These are phyloP conservation scores for Clarias platycephalus DNA, from an alignment of 2,797 vertebrate genomes.

Conservation along the genomic window DNA sequence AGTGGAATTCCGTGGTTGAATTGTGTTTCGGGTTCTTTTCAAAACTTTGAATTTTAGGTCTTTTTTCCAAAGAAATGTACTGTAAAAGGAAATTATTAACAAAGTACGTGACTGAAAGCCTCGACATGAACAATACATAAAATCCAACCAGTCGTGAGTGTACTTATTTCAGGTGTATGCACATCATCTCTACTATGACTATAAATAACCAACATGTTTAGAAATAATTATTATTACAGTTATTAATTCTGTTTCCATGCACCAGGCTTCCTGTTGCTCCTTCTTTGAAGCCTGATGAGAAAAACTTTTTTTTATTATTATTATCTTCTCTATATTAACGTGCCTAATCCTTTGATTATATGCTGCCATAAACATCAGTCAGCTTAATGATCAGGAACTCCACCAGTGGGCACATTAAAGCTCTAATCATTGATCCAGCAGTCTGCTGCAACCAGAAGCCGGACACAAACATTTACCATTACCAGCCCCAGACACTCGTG, in stretches of 20 bases:
- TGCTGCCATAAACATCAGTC: constrained; percentile 75
- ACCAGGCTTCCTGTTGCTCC: background rate
- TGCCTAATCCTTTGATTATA: constrained; percentile 67
- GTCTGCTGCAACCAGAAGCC: constrained; percentile 51
- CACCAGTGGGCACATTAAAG: constrained; percentile 37
- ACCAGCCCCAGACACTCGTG: constrained; percentile 50
- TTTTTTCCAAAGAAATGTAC: background rate
- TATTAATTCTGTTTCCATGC: background rate
- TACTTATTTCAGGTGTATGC: background rate
- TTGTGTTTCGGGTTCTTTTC: background rate
- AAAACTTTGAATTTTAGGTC: background rate
- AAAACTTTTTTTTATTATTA: background rate
- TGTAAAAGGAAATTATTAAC: background rate
- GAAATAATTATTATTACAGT: background rate
- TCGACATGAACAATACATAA: background rate
- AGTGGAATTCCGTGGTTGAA: background rate
- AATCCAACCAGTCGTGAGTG: background rate
- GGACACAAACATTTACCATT: constrained; percentile 49
- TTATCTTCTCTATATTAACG: constrained; percentile 17
- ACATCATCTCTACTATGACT: background rate
- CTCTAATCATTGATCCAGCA: constrained; percentile 65
- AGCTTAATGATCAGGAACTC: constrained; percentile 68
- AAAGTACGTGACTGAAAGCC: background rate
- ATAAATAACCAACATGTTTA: background rate
- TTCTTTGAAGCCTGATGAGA: background rate